These are phyloP conservation scores for Lasius fuliginosus DNA, from an alignment of 2,888 invertebrate species.

Conservation along the genomic window DNA sequence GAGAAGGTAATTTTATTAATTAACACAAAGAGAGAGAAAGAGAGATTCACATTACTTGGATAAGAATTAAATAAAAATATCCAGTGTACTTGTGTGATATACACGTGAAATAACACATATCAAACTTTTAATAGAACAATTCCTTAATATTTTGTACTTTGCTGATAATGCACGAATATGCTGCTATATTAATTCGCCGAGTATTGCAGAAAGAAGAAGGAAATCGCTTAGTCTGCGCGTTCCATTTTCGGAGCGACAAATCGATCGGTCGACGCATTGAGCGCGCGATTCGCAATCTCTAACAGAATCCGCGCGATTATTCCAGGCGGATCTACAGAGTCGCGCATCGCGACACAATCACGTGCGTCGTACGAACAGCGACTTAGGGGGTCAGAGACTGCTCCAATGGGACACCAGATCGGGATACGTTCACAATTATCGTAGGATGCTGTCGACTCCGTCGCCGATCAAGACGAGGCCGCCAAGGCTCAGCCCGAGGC, in stretches of 20 bases:
- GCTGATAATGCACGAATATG: background rate
- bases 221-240: background rate
- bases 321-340: slow-evolving; percentile 88
- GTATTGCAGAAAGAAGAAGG: background rate
- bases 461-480: slow-evolving; percentile 87
- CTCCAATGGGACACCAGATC: slow-evolving; percentile 87
- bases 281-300: background rate
- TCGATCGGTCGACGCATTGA: background rate
- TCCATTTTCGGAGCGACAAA: background rate
- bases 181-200: background rate
- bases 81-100: background rate
- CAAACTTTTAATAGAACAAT: background rate
- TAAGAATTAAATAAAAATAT: background rate
- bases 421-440: slow-evolving; percentile 85
- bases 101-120: background rate
- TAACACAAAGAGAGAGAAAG: background rate
- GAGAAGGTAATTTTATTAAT: background rate
- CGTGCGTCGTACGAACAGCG: slow-evolving; percentile 88
- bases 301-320: slow-evolving; percentile 22
- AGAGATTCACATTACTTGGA: background rate
- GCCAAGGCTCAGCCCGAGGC: slow-evolving; percentile 86
- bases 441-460: slow-evolving; percentile 87
- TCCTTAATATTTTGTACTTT: background rate
- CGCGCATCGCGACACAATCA: slow-evolving; percentile 86
- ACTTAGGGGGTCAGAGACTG: slow-evolving; percentile 88